Percentiles rank a stretch among this genome's conserved stretches.
Conservation (phyloP, 2,113 vertebrate genomes). For the Spilogale gracilis region DNA sequence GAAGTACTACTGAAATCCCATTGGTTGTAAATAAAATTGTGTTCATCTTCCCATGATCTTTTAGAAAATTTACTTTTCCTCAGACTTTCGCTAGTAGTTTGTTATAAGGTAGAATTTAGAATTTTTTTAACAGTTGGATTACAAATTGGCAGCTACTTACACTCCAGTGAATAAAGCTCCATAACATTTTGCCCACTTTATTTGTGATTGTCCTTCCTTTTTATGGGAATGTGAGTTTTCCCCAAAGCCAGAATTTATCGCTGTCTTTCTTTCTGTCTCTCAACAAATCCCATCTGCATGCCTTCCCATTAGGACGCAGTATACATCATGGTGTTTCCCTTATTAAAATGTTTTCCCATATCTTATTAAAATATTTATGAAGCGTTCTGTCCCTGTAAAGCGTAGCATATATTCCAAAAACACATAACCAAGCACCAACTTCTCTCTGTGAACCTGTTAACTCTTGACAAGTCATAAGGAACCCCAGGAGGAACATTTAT, state of each 20-base stretch:
- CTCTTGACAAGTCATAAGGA: background rate
- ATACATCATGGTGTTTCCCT: conserved; percentile 33
- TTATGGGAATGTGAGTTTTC: conserved; percentile 58
- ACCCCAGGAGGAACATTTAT: background rate
- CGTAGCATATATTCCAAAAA: conserved; percentile 45
- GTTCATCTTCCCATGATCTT: conserved; percentile 69
- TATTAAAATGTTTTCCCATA: conserved; percentile 55
- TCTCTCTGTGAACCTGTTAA: background rate
- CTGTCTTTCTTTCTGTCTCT: conserved; percentile 71
- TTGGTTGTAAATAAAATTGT: conserved; percentile 84
- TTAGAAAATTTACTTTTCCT: conserved; percentile 79
- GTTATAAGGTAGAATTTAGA: conserved; percentile 70
- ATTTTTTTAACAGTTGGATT: conserved; percentile 77
- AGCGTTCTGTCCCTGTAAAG: conserved; percentile 27
- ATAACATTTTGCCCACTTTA: conserved; percentile 73
- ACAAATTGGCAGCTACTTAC: conserved; percentile 78
- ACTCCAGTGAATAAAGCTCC: conserved; percentile 61
- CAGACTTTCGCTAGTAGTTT: conserved; percentile 76
- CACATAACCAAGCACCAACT: background rate
- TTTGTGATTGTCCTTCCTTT: conserved; percentile 71
- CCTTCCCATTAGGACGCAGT: conserved; percentile 58
- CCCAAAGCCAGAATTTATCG: conserved; percentile 77
- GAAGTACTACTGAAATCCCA: conserved; percentile 75
- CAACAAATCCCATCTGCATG: conserved; percentile 74
- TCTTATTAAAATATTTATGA: conserved; percentile 72